Evolutionary conservation across 2,113 vertebrate genomes (phyloP).

Genomic region (Hiodon alosoides): DNA sequence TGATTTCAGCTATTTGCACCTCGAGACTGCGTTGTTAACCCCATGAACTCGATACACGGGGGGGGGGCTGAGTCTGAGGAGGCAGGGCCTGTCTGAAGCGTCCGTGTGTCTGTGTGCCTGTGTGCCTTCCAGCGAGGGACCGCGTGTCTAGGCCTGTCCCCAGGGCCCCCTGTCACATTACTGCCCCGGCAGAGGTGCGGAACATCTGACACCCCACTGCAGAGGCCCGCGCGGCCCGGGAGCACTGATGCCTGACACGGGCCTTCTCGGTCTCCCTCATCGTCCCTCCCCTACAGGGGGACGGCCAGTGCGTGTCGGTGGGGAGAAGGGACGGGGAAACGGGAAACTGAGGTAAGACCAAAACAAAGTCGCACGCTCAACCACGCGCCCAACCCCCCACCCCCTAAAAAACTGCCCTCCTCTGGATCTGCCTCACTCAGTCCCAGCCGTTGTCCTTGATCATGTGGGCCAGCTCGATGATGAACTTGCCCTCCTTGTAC

Average conservation of each 20-base stretch:
- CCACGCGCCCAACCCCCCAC: constrained; percentile 34
- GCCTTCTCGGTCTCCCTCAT: neutral
- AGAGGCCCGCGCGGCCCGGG: neutral
- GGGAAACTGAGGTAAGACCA: constrained; percentile 62
- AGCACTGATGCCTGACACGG: neutral
- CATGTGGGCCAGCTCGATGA: constrained; percentile 99
- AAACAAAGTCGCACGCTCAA: constrained; percentile 65
- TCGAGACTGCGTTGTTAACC: no score
- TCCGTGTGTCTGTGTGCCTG: constrained; percentile 32
- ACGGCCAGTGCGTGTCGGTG: constrained; percentile 15
- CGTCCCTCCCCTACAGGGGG: neutral
- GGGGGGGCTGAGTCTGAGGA: neutral
- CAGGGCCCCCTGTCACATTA: neutral
- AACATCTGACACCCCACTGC: neutral
- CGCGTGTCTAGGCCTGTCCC: neutral
- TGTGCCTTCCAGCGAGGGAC: constrained; percentile 21
- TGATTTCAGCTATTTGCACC: no score
- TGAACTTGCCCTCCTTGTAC: constrained; percentile 99
- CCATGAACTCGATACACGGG: neutral
- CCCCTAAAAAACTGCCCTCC: neutral
- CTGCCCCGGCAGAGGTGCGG: neutral
- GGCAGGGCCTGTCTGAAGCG: neutral
- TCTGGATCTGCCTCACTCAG: constrained; percentile 57
- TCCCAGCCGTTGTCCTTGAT: constrained; percentile 99
- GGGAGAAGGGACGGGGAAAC: constrained; percentile 43